Conservation (phyloP, 1,140 invertebrate species). For the Drosophila carrolli region DNA sequence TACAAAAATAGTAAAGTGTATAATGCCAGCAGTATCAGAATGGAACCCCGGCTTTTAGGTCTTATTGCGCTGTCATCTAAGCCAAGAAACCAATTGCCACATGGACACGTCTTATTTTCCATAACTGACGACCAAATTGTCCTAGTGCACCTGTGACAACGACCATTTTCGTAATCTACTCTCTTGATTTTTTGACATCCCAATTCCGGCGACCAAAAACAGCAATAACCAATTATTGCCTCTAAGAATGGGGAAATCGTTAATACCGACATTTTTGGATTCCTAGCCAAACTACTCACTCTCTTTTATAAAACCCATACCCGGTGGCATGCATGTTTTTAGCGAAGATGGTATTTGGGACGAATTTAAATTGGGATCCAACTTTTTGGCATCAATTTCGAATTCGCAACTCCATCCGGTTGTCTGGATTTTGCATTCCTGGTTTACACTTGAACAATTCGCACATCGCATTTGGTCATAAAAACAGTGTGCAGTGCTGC, state of each 20-base stretch:
- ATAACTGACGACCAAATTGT: not conserved
- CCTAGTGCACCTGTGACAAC: slow-evolving; percentile 7
- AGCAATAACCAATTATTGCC: slow-evolving; percentile 3
- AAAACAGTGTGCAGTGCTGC: not conserved
- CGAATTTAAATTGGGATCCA: not conserved
- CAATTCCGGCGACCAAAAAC: slow-evolving; percentile 21
- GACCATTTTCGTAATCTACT: accelerated
- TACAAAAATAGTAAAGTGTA: not conserved
- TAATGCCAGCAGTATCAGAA: not conserved
- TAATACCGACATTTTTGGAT: accelerated
- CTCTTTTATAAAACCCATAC: not conserved
- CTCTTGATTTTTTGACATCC: slow-evolving; percentile 22
- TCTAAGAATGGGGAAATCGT: not conserved
- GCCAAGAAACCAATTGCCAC: slow-evolving; percentile 3
- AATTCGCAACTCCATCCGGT: slow-evolving; percentile 12
- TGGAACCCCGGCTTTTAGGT: not conserved
- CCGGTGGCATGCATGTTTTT: not conserved
- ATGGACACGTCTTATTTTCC: slow-evolving; percentile 6
- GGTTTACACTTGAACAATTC: slow-evolving; percentile 2
- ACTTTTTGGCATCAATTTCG: not conserved
- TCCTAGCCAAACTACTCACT: not conserved
- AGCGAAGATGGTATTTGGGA: not conserved
- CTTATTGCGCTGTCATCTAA: too few species aligned
- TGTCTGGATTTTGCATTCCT: not conserved
- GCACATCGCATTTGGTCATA: slow-evolving; percentile 11